phyloP scores from a whole-genome alignment of 2,797 vertebrate species.

The Mus spretus region DNA sequence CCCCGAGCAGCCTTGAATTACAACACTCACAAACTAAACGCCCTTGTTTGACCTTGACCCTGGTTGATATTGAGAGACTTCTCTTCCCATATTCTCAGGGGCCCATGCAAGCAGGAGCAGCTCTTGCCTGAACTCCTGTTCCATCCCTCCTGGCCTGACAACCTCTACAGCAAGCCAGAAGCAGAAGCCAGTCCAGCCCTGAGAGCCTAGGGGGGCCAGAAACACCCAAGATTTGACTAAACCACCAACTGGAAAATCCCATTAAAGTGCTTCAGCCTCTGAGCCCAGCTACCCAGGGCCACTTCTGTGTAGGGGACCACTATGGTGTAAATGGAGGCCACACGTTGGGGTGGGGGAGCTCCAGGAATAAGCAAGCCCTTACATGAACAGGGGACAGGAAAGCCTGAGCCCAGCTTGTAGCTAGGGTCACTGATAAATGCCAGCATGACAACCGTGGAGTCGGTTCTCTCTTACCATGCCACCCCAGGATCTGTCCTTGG shows the following conservation, averaged over 20 bases:
- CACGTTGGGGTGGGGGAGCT: too few relatives aligned
- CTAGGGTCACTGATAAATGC: not conserved
- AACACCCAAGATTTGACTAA: not conserved
- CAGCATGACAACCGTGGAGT: not conserved
- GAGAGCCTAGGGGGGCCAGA: too few relatives aligned
- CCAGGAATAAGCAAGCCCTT: not conserved
- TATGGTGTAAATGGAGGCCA: fast-evolving
- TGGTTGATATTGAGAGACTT: not conserved
- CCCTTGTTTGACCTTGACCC: not conserved
- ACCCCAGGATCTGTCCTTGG: too few relatives aligned
- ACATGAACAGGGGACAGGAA: not conserved
- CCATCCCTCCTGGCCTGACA: too few relatives aligned
- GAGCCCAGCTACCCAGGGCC: not conserved
- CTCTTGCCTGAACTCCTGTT: not conserved
- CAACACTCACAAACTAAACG: not conserved
- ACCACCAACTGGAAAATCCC: too few relatives aligned
- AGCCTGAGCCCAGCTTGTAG: not conserved
- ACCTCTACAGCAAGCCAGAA: not conserved
- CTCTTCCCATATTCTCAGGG: not conserved
- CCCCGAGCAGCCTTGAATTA: not conserved
- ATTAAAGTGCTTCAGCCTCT: not conserved
- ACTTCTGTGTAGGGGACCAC: not conserved
- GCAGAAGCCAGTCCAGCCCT: not conserved
- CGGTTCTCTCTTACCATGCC: not conserved
- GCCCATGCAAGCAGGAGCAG: not conserved